Percentiles rank a stretch among this genome's conserved stretches.
phyloP scores from a whole-genome alignment of 2,113 vertebrate genomes.

The Herpailurus yagouaroundi region DNA sequence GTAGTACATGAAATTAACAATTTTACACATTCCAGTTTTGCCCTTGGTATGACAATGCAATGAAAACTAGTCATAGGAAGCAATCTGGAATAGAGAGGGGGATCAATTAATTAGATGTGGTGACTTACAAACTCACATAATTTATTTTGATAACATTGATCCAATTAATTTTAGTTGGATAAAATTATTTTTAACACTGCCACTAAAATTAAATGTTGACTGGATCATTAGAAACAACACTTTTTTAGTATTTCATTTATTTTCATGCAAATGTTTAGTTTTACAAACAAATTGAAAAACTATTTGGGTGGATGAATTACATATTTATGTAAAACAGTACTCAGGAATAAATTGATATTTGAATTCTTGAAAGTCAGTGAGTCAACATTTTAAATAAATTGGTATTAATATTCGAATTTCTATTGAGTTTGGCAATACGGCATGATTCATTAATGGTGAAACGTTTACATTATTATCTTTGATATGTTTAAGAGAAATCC shows the following conservation, averaged over 20 bases:
- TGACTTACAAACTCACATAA: conserved; percentile 43
- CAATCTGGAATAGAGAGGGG: background rate
- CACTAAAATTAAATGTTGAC: conserved; percentile 21
- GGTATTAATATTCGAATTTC: conserved; percentile 39
- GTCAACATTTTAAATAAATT: conserved; percentile 36
- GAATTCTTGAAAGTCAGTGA: conserved; percentile 25
- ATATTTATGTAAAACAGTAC: background rate
- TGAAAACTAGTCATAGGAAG: conserved; percentile 12
- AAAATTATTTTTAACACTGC: conserved; percentile 33
- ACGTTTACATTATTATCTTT: conserved; percentile 42
- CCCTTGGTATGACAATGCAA: background rate
- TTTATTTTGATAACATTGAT: conserved; percentile 32
- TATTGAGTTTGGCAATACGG: background rate
- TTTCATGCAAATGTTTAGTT: conserved; percentile 13
- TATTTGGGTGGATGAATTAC: conserved; percentile 27
- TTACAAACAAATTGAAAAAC: conserved; percentile 43
- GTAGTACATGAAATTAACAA: background rate
- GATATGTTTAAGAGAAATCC: conserved; percentile 35
- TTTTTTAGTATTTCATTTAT: conserved; percentile 14
- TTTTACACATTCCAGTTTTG: background rate
- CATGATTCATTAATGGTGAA: conserved; percentile 38
- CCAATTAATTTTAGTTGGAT: conserved; percentile 17
- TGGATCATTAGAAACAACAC: background rate
- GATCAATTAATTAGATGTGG: background rate
- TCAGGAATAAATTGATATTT: conserved; percentile 40